Evolutionary conservation across 2,888 invertebrate genomes (phyloP).

Genomic region (Eupeodes latifasciatus): DNA sequence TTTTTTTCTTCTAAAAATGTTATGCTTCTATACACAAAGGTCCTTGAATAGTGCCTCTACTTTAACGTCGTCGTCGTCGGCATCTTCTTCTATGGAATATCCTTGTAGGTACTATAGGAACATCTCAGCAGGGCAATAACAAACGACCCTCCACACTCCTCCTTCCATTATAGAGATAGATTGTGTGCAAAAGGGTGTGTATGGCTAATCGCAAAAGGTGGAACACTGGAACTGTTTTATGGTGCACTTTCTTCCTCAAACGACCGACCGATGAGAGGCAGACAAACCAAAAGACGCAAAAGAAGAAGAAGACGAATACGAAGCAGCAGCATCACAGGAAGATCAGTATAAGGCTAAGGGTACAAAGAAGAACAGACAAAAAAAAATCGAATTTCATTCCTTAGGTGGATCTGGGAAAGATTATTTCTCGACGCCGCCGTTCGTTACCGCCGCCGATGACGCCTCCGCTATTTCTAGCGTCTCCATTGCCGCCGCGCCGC

Average conservation of each 20-base stretch:
- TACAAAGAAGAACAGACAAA: conserved; percentile 11
- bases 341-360: conserved; percentile 4
- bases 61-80: conserved; percentile 11
- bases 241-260: conserved; percentile 56
- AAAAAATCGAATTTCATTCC: conserved; percentile 42
- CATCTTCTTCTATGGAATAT: conserved; percentile 37
- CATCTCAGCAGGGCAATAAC: conserved; percentile 60
- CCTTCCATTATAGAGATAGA: conserved; percentile 31
- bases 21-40: conserved; percentile 61
- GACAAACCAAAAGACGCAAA: background rate
- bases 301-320: conserved; percentile 10
- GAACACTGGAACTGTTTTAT: conserved; percentile 58
- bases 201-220: conserved; percentile 68
- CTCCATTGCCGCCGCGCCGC: background rate
- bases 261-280: background rate
- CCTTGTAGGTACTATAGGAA: background rate
- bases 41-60: conserved; percentile 53
- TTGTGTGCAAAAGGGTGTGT: conserved; percentile 69
- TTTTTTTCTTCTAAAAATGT: conserved; percentile 26
- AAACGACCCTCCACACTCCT: conserved; percentile 52
- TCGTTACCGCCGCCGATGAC: background rate
- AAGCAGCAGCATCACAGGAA: conserved; percentile 20
- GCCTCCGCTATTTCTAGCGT: background rate
- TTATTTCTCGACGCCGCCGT: conserved; percentile 7
- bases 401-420: conserved; percentile 27